Conservation (phyloP, 2,888 invertebrate genomes). For the Lasius platythorax region DNA sequence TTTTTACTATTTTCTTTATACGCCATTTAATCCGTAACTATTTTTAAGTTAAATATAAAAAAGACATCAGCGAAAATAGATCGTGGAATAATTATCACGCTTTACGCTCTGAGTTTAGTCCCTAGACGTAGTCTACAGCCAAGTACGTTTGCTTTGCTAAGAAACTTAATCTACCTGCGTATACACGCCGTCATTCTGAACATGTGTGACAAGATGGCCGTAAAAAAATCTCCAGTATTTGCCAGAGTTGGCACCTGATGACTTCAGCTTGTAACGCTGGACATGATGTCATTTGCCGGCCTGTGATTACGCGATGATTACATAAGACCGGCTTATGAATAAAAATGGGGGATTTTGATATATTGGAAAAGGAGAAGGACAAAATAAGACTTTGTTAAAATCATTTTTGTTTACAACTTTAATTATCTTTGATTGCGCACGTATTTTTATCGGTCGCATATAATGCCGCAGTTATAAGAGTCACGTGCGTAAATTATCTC, state of each 20-base stretch:
- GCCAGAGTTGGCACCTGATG: conserved; percentile 69
- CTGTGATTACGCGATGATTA: conserved; percentile 71
- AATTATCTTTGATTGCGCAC: conserved; percentile 24
- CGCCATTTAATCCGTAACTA: neutral
- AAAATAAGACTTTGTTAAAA: neutral
- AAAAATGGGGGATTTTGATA: conserved; percentile 18
- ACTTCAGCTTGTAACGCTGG: conserved; percentile 68
- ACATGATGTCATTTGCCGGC: conserved; percentile 78
- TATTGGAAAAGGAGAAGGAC: neutral
- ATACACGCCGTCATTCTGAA: conserved; percentile 50
- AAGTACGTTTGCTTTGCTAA: conserved; percentile 55
- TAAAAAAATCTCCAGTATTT: conserved; percentile 68
- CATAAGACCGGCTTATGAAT: conserved; percentile 69
- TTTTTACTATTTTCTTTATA: neutral
- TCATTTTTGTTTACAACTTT: conserved; percentile 21
- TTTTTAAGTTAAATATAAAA: neutral
- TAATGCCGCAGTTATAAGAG: neutral
- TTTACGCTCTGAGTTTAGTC: conserved; percentile 38
- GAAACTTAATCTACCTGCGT: conserved; percentile 54
- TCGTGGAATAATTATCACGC: neutral
- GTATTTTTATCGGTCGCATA: neutral
- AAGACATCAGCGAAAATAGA: conserved; percentile 12
- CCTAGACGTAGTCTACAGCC: conserved; percentile 49
- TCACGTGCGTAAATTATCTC: neutral
- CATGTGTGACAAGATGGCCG: conserved; percentile 62